phyloP scores from a whole-genome alignment of 2,113 vertebrate species.

The Rhipidura dahli region DNA sequence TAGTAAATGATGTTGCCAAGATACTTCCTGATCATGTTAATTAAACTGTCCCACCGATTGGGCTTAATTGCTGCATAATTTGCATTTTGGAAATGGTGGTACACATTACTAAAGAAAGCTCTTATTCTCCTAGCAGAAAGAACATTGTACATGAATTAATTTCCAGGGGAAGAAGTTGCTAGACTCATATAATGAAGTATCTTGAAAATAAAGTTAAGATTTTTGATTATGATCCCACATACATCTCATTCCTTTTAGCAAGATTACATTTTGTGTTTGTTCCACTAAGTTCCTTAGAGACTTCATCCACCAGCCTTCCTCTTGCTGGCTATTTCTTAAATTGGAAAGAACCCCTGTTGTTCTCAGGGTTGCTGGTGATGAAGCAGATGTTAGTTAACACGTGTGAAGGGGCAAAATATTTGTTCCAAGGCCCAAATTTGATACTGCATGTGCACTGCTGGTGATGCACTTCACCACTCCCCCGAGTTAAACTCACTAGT shows the following conservation, averaged over 20 bases:
- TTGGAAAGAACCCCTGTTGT: not conserved
- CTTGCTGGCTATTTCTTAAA: not conserved
- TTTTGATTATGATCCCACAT: not conserved
- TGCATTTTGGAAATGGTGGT: slow-evolving; percentile 41
- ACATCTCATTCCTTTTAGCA: not conserved
- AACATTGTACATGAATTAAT: slow-evolving; percentile 25
- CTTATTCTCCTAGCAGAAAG: slow-evolving; percentile 4
- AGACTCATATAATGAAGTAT: not conserved
- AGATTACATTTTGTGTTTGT: not conserved
- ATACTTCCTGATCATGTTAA: slow-evolving; percentile 73
- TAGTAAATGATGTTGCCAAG: slow-evolving; percentile 73
- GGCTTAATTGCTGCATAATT: slow-evolving; percentile 69
- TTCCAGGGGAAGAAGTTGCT: not conserved
- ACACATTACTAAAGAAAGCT: slow-evolving; percentile 29
- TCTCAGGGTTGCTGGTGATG: not conserved
- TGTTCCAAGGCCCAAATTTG: not conserved
- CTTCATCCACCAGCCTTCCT: not conserved
- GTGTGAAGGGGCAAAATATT: not conserved
- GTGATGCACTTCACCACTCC: not conserved
- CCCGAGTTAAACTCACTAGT: not conserved
- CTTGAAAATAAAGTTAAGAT: not conserved
- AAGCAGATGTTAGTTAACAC: not conserved
- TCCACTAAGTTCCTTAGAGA: not conserved
- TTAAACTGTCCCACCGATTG: slow-evolving; percentile 76
- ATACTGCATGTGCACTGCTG: not conserved